phyloP scores from a whole-genome alignment of 2,113 vertebrate species.

The Motacilla alba region DNA sequence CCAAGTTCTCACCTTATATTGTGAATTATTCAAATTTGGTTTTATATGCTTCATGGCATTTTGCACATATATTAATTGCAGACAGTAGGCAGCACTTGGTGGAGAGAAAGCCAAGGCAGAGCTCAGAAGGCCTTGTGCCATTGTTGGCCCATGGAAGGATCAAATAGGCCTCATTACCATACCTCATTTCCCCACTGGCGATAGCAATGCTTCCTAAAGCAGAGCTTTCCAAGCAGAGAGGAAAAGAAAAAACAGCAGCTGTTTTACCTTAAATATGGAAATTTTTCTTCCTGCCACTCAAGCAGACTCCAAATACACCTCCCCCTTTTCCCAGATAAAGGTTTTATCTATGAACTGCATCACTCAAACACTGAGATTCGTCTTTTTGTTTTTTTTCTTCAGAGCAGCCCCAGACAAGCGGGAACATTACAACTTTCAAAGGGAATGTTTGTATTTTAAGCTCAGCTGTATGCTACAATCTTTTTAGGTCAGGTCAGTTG shows the following conservation, averaged over 20 bases:
- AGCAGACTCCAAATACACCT: neutral
- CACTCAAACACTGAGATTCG: neutral
- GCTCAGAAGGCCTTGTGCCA: neutral
- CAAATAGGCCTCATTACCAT: neutral
- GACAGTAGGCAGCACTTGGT: neutral
- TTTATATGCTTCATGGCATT: neutral
- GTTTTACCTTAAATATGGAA: neutral
- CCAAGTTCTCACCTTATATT: neutral
- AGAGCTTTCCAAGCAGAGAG: neutral
- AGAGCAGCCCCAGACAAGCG: neutral
- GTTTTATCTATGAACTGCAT: neutral
- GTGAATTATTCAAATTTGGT: neutral
- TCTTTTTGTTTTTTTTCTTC: neutral
- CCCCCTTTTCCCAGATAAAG: neutral
- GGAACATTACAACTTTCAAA: neutral
- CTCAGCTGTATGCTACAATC: neutral
- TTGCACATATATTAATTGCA: neutral
- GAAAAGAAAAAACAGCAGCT: neutral
- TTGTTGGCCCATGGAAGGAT: neutral
- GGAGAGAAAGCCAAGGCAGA: neutral
- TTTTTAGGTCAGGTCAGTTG: constrained; percentile 45
- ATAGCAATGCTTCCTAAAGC: neutral
- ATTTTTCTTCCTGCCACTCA: neutral
- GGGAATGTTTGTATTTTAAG: constrained; percentile 28
- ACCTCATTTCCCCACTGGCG: rapidly evolving